A percentile compares a stretch with the other conserved stretches of the same genome.
These are phyloP conservation scores for Climacteris rufus DNA, from an alignment of 2,113 vertebrate species.

Conservation along the genomic window DNA sequence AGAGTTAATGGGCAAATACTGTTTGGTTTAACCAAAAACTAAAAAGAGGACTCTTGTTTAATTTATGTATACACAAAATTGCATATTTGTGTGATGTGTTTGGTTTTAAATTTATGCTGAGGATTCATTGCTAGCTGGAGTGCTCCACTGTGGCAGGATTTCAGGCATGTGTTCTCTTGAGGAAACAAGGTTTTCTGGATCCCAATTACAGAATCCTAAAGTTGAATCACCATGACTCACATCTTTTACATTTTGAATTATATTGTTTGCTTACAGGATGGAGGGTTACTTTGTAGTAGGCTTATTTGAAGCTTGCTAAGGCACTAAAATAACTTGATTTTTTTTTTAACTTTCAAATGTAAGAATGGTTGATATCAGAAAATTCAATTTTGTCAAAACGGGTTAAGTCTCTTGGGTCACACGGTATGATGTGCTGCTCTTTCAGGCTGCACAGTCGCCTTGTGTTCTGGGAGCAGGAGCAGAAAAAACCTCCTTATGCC, in stretches of 20 bases:
- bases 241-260: background rate
- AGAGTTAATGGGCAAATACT: background rate
- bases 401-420: background rate
- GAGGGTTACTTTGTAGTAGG: background rate
- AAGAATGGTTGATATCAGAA: background rate
- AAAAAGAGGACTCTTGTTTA: background rate
- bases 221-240: accelerated
- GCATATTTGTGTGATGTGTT: background rate
- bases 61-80: background rate
- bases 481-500: background rate
- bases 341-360: background rate
- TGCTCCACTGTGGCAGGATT: background rate
- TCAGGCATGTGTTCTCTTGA: background rate
- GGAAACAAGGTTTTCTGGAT: background rate
- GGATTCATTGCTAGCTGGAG: background rate
- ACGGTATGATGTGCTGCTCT: background rate
- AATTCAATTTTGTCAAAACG: background rate
- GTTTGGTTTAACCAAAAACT: background rate
- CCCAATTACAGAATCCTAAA: background rate
- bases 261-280: background rate
- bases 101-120: background rate
- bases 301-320: background rate
- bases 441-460: accelerated
- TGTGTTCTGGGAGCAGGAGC: background rate
- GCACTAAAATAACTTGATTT: background rate